These are phyloP conservation scores for Catagonus wagneri DNA, from an alignment of 2,113 vertebrate genomes.

Conservation along the genomic window DNA sequence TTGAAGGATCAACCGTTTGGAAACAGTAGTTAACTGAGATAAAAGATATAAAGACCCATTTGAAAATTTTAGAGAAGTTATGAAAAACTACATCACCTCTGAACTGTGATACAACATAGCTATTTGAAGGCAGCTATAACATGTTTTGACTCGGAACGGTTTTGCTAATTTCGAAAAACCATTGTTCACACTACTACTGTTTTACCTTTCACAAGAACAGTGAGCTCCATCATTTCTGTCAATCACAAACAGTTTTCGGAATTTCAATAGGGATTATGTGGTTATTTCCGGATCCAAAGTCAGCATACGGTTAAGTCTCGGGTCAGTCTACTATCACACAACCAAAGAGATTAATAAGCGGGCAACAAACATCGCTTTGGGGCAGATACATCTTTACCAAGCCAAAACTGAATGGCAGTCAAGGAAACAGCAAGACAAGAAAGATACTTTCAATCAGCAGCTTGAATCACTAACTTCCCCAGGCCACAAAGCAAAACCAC, in stretches of 20 bases:
- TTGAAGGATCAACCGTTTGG: not conserved
- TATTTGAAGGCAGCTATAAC: not conserved
- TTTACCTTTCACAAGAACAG: conserved; percentile 57
- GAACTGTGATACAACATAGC: not conserved
- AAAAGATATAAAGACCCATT: not conserved
- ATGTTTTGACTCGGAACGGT: not conserved
- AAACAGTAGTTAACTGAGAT: conserved; percentile 5
- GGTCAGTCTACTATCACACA: not conserved
- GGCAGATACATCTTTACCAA: not conserved
- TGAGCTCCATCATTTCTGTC: not conserved
- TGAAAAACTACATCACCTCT: not conserved
- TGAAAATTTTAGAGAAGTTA: not conserved
- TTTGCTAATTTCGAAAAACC: conserved; percentile 18
- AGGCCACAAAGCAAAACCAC: not conserved
- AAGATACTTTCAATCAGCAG: not conserved
- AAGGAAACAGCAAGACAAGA: not conserved
- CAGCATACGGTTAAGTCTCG: not conserved
- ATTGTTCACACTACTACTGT: not conserved
- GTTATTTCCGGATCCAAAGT: not conserved
- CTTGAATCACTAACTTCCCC: not conserved
- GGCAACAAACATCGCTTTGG: not conserved
- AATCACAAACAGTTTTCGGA: not conserved
- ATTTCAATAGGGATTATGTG: not conserved
- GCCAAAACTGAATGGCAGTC: not conserved
- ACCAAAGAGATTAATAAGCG: not conserved